Evolutionary conservation across 2,113 vertebrate species (phyloP).

Genomic region (Spea bombifrons): DNA sequence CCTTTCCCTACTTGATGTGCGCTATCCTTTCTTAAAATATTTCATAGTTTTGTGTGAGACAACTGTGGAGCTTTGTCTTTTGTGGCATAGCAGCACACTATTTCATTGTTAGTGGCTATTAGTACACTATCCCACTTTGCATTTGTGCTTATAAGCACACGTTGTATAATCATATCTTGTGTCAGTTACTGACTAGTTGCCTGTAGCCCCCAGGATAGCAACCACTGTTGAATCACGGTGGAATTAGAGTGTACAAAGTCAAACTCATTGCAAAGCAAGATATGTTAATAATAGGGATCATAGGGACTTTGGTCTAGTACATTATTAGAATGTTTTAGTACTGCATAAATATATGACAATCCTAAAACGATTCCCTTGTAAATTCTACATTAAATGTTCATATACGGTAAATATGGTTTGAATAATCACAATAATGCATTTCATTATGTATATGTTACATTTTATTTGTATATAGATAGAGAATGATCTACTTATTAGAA

Average conservation of each 20-base stretch:
- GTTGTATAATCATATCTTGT: too few species aligned
- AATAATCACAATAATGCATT: neutral
- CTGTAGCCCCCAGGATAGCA: neutral
- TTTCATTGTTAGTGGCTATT: too few species aligned
- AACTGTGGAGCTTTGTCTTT: too few species aligned
- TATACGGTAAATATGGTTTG: too few species aligned
- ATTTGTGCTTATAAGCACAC: too few species aligned
- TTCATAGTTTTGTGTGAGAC: too few species aligned
- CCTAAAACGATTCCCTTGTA: too few species aligned
- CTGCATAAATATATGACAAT: neutral
- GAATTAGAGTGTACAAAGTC: neutral
- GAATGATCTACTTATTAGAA: neutral
- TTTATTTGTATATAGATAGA: neutral
- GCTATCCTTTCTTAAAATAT: too few species aligned
- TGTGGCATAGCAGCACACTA: too few species aligned
- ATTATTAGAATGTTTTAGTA: neutral
- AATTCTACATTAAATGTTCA: too few species aligned
- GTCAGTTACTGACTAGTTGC: neutral
- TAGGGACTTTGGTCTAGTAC: neutral
- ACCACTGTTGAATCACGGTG: neutral
- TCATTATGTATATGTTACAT: neutral
- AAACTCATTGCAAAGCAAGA: neutral
- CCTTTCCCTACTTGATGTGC: too few species aligned
- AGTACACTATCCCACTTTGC: too few species aligned
- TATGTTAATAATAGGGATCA: neutral